Evolutionary conservation across 92 coral and sea anemone genomes (phyloP).

Genomic region (Heteractis magnifica): DNA sequence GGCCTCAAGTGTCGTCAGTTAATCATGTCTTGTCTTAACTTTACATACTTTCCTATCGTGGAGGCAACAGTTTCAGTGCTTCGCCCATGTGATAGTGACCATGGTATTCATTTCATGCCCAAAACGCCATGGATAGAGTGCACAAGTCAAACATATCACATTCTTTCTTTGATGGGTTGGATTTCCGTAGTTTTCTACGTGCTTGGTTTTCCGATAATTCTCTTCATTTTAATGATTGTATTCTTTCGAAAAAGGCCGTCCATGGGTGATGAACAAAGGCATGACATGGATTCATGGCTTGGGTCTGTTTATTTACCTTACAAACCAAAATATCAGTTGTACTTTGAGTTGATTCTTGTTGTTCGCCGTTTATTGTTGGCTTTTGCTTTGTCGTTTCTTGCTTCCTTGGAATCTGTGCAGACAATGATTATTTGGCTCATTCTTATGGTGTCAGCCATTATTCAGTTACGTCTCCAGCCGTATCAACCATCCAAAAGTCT

Average conservation of each 20-base stretch:
- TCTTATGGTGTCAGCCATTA: slow-evolving; percentile 29
- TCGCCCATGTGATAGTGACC: slow-evolving; percentile 28
- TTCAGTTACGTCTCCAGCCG: slow-evolving; percentile 37
- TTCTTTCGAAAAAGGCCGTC: slow-evolving; percentile 36
- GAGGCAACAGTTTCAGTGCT: slow-evolving; percentile 54
- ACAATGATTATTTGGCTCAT: slow-evolving; percentile 48
- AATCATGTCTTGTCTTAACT: slow-evolving; percentile 51
- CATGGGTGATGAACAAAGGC: slow-evolving; percentile 30
- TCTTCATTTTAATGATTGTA: slow-evolving; percentile 32
- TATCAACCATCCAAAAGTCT: slow-evolving; percentile 16
- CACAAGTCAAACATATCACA: background rate
- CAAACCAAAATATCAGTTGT: slow-evolving; percentile 43
- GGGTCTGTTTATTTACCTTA: slow-evolving; percentile 63
- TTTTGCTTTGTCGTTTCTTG: slow-evolving; percentile 42
- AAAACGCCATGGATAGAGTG: background rate
- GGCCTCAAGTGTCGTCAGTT: slow-evolving; percentile 50
- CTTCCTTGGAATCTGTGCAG: slow-evolving; percentile 45
- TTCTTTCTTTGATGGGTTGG: background rate
- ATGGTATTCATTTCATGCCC: background rate
- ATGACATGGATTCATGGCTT: slow-evolving; percentile 58
- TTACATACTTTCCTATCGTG: slow-evolving; percentile 77
- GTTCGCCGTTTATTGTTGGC: slow-evolving; percentile 53
- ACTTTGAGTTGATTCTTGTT: slow-evolving; percentile 48
- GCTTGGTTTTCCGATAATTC: background rate
- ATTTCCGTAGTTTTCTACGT: background rate